Percentiles rank a stretch among this genome's conserved stretches.
Evolutionary conservation across 2,113 vertebrate species (phyloP).

Genomic region (Syngnathoides biaculeatus): DNA sequence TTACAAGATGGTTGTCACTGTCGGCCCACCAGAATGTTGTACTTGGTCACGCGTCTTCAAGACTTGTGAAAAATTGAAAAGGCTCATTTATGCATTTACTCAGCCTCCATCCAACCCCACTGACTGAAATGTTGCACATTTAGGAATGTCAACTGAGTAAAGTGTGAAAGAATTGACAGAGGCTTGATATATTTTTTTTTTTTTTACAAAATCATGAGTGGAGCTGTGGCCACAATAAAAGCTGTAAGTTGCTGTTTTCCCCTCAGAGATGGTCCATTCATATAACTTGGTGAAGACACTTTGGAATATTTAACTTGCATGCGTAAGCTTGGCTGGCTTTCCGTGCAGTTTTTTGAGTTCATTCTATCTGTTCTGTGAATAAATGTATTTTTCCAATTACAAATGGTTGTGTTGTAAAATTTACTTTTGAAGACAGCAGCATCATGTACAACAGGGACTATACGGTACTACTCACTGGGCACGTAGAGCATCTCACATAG

Average conservation of each 20-base stretch:
- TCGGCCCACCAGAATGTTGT: not conserved
- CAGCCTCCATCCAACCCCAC: not conserved
- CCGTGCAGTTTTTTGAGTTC: constrained; percentile 28
- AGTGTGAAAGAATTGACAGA: not conserved
- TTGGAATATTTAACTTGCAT: constrained; percentile 22
- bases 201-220: not conserved
- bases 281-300: constrained; percentile 1
- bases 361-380: constrained; percentile 66
- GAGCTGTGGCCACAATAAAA: not conserved
- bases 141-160: not conserved
- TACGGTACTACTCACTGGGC: constrained; percentile 12
- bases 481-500: no score
- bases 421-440: not conserved
- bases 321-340: constrained; percentile 23
- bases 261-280: not conserved
- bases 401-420: not conserved
- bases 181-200: no score
- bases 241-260: not conserved
- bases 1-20: not conserved
- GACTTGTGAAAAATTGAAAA: not conserved
- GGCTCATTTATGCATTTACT: not conserved
- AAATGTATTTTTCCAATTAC: constrained; percentile 77
- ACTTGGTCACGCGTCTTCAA: not conserved
- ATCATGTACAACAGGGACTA: not conserved
- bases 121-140: not conserved